Base-by-base conservation (phyloP, 2,888 invertebrate genomes). In the Pocota personata region DNA sequence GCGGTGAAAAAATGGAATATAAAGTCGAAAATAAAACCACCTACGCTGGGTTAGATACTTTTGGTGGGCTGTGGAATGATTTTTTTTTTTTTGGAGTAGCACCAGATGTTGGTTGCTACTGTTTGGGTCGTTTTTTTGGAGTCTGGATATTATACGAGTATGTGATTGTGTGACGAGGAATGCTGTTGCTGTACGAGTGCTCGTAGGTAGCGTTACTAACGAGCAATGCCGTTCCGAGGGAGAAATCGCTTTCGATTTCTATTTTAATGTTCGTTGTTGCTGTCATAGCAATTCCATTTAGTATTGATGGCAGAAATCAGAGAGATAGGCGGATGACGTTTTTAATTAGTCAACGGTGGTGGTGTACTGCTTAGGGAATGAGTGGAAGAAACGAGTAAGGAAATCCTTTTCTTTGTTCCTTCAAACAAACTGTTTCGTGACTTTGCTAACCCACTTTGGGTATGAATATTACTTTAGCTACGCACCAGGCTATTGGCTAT, bases 171-270 rank as follows among this genome's bases (percentile, higher is more conserved):
- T 69, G 79, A 66, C 52, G 66, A 40, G 83, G 83, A 84, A 84
- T 84, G 78, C 48, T 64, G 78, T 37, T 60, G 46, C 55, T 16
- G 83, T n/a, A n/a, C n/a, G n/a, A n/a, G n/a, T n/a, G n/a, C n/a
- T n/a, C n/a, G n/a, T 79, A 78, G 83, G 83, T 32, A 79, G 83
- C 37, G 30, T 55, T 58, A 16, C 77, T 83, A 83, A 77, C 82
- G 67, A 76, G 48, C 14, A 58, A 66, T 50, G 64, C 76, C 50
- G 62, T 72, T 78, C 30, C 55, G 48, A 60, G 72, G 60, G 62
- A 64, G 83, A 75, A 67, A 73, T 82, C 82, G 77, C 62, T 83
- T 84, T 84, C 83, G 69, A 79, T 84, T 84, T 78, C 57, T 27
- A 66, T 82, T 82, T 73, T 16, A 60, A 60, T 60, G 66, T 82